phyloP scores from a whole-genome alignment of 2,888 invertebrate species.

The Clusia tigrina region DNA sequence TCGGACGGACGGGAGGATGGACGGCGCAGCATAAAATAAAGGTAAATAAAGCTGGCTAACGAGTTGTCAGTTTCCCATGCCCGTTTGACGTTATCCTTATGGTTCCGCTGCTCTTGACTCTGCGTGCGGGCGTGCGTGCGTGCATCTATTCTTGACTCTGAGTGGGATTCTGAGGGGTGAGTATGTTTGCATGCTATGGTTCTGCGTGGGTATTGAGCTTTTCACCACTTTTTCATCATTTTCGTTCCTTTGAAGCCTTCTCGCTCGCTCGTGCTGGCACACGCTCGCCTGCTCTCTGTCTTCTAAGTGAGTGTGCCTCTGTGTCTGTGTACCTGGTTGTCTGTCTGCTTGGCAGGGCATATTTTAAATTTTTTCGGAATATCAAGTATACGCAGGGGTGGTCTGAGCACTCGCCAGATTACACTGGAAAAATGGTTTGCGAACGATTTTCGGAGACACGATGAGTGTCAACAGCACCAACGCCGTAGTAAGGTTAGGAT shows the following conservation, averaged over 20 bases:
- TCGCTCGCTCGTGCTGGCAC: too few relatives aligned
- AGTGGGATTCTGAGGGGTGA: slow-evolving; percentile 42
- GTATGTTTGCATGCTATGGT: not conserved
- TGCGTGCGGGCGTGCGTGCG: too few relatives aligned
- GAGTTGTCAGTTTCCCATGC: too few relatives aligned
- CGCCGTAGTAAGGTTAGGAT: too few relatives aligned
- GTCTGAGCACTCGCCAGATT: too few relatives aligned
- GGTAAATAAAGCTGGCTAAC: not conserved
- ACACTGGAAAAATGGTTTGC: not conserved
- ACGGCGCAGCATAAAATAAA: not conserved
- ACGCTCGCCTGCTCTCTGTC: too few relatives aligned
- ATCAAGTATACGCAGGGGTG: slow-evolving; percentile 47
- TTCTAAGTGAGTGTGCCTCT: too few relatives aligned
- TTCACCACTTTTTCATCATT: slow-evolving; percentile 1
- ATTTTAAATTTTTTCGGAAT: slow-evolving; percentile 43
- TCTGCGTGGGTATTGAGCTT: slow-evolving; percentile 45
- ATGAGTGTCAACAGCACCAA: not conserved
- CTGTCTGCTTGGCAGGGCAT: slow-evolving; percentile 32
- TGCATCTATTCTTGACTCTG: not conserved
- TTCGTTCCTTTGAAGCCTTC: too few relatives aligned
- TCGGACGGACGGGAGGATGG: too few relatives aligned
- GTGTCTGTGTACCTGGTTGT: slow-evolving; percentile 37
- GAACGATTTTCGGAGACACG: not conserved
- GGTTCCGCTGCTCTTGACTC: too few relatives aligned
- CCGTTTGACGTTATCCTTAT: too few relatives aligned